phyloP scores from a whole-genome alignment of 2,113 vertebrate genomes.

The Delphinus delphis region DNA sequence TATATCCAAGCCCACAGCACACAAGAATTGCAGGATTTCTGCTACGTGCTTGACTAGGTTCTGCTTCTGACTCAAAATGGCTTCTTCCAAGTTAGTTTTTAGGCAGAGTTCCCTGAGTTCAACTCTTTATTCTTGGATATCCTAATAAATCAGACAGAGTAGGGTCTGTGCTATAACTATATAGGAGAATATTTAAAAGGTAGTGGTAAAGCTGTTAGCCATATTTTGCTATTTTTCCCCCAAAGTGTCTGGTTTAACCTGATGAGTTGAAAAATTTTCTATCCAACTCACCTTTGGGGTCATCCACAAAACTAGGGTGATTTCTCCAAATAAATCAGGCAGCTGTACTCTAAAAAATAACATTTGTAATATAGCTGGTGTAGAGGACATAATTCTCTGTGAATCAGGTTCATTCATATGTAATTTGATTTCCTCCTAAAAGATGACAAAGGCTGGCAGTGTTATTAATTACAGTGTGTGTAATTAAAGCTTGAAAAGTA shows the following conservation, averaged over 20 bases:
- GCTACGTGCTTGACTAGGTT: background rate
- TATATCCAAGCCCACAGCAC: background rate
- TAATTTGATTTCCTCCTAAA: conserved; percentile 46
- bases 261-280: background rate
- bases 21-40: conserved; percentile 13
- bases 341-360: background rate
- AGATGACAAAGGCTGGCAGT: background rate
- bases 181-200: background rate
- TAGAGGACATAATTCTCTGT: background rate
- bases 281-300: background rate
- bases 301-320: background rate
- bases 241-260: background rate
- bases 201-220: background rate
- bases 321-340: background rate
- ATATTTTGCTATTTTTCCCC: background rate
- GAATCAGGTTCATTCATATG: conserved; percentile 8
- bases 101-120: background rate
- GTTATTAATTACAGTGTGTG: conserved; percentile 27
- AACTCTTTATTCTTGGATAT: background rate
- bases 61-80: conserved; percentile 61
- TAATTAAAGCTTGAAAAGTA: conserved; percentile 25
- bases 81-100: conserved; percentile 56
- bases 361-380: background rate
- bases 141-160: background rate
- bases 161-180: background rate